Base-by-base conservation (phyloP, 2,797 vertebrate genomes). In the Sciurus carolinensis region DNA sequence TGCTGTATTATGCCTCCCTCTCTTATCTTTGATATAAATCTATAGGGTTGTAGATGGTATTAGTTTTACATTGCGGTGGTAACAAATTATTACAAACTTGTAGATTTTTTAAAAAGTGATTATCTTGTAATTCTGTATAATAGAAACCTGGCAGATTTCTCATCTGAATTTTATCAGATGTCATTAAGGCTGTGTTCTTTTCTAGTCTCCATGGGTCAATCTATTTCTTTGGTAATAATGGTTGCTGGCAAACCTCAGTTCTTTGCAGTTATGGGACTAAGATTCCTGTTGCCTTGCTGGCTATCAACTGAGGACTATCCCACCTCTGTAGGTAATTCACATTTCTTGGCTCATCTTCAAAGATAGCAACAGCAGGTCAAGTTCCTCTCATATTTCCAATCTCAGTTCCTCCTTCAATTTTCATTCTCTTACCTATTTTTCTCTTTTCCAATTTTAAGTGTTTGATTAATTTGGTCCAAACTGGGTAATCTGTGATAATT, bases 31-130 rank as follows among this genome's bases (percentile, higher is more conserved):
- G n/a, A 4, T 42, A 15, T 2, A 50, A 54, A 44, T 73, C 67
- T 81, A 22, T 22, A 42, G 8, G 18, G 11, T 64, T 44, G 24
- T 30, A 62, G 39, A 22, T 15, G 15, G 1, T 4, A 14, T 87
- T 83, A 12, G 0, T 33, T 87, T 83, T 79, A 28, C 69, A 33
- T 72, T 62, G 28, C 15, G 67, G 9, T 20, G 59, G 4, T 64
- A 87, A 26, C 33, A 85, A 86, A 76, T 81, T 50, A 67, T 72
- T 17, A 94, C 73, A 95, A n/a, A 64, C 7, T 69, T 62, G 30
- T 62, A 33, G 2, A 14, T 85, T 82, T 39, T 39, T 39, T 3
- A 67, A 73, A 72, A 66, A 11, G 24, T 71, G 20, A n/a, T 64
- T 66, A 66, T 6, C 50, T 42, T 57, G 52, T 0, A 87, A 36